These are phyloP conservation scores for Macaria liturata DNA, from an alignment of 2,888 invertebrate genomes.

Conservation along the genomic window DNA sequence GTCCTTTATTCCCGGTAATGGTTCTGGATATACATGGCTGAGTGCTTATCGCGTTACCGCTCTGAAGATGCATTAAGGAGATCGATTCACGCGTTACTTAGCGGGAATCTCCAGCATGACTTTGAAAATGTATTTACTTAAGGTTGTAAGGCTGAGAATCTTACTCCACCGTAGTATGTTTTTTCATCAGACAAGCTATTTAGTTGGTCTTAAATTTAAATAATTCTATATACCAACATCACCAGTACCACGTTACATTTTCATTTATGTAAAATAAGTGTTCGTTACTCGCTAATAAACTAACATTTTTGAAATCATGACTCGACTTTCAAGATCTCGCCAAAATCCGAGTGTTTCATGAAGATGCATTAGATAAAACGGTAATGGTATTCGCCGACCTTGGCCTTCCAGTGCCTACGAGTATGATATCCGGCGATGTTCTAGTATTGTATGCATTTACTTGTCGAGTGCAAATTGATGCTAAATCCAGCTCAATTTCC, in stretches of 20 bases:
- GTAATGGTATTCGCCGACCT: too few relatives aligned
- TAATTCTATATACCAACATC: not conserved
- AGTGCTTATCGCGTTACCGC: constrained; percentile 50
- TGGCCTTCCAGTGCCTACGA: constrained; percentile 6
- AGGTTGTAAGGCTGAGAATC: too few relatives aligned
- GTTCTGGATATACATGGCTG: constrained; percentile 44
- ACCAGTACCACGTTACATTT: too few relatives aligned
- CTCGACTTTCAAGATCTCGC: too few relatives aligned
- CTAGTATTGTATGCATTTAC: constrained; percentile 12
- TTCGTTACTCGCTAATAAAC: too few relatives aligned
- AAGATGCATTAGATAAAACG: constrained; percentile 37
- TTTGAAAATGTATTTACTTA: too few relatives aligned
- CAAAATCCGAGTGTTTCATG: constrained; percentile 3
- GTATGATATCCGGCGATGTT: constrained; percentile 17
- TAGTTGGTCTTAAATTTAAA: not conserved
- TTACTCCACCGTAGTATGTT: too few relatives aligned
- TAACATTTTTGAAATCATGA: too few relatives aligned
- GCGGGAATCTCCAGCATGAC: too few relatives aligned
- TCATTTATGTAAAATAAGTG: too few relatives aligned
- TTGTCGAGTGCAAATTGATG: constrained; percentile 19
- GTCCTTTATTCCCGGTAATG: constrained; percentile 56
- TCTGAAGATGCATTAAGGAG: constrained; percentile 40
- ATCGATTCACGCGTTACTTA: too few relatives aligned
- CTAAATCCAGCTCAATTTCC: constrained; percentile 9
- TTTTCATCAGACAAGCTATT: too few relatives aligned